Conservation (phyloP, 2,888 invertebrate species). For the Drosophila lutescens region DNA sequence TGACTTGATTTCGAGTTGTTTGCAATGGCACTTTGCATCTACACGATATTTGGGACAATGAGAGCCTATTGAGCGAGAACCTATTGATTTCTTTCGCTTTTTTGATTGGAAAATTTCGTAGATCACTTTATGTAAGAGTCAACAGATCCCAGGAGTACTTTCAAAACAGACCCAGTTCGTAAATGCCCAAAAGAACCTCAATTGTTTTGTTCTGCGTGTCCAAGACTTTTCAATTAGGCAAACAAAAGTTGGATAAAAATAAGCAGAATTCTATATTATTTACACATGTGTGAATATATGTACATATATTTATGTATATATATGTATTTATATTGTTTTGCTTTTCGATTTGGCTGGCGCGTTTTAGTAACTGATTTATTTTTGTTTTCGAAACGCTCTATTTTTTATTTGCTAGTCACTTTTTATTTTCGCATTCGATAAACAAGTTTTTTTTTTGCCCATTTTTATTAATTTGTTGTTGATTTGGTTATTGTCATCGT, state of each 20-base stretch:
- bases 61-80: conserved; percentile 21
- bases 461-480: conserved; percentile 21
- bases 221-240: conserved; percentile 43
- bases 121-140: conserved; percentile 54
- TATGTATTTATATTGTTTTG: conserved; percentile 23
- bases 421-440: conserved; percentile 29
- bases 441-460: conserved; percentile 49
- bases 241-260: conserved; percentile 32
- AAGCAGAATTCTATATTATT: conserved; percentile 37
- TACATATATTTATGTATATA: too few species aligned
- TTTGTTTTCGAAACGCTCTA: conserved; percentile 41
- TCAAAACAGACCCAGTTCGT: not conserved
- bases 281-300: conserved; percentile 19
- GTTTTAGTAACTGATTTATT: conserved; percentile 60
- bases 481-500: conserved; percentile 35
- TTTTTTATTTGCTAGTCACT: conserved; percentile 36
- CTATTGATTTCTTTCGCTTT: conserved; percentile 3
- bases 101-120: conserved; percentile 10
- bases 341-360: conserved; percentile 34
- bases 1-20: conserved; percentile 51
- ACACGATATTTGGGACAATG: conserved; percentile 63
- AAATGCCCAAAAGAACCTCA: conserved; percentile 2
- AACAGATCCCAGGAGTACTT: not conserved
- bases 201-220: conserved; percentile 31
- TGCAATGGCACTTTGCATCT: conserved; percentile 47